Conservation (phyloP, 2,797 vertebrate species). For the Menidia menidia region DNA sequence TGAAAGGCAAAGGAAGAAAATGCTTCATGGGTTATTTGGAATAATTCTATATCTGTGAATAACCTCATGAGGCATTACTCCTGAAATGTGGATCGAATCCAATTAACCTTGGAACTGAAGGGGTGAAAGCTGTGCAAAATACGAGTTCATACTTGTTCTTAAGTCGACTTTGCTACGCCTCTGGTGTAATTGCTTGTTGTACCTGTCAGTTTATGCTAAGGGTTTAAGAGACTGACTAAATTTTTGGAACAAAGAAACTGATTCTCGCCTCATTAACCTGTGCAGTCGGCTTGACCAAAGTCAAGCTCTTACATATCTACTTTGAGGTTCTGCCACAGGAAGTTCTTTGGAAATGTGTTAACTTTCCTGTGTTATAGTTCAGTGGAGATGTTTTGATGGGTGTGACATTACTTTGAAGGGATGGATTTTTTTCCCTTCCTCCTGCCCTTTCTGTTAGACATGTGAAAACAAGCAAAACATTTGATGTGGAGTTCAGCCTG, state of each 20-base stretch:
- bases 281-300: neutral
- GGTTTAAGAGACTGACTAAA: neutral
- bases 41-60: no score
- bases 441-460: slow-evolving; percentile 30
- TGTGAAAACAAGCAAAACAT: slow-evolving; percentile 66
- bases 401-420: slow-evolving; percentile 40
- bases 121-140: neutral
- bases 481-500: slow-evolving; percentile 64
- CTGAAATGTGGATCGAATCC: neutral
- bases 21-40: no score
- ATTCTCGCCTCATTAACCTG: no score
- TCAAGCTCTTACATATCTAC: neutral
- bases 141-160: neutral
- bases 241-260: no score
- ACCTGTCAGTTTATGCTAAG: neutral
- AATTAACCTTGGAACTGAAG: no score
- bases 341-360: no score
- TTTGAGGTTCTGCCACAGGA: neutral
- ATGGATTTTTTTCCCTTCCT: slow-evolving; percentile 17
- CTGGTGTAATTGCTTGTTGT: neutral
- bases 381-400: slow-evolving; percentile 37
- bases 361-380: slow-evolving; percentile 4
- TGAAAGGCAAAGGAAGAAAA: no score
- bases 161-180: no score
- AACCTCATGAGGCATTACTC: neutral